phyloP scores from a whole-genome alignment of 2,888 invertebrate genomes.

The Patella caerulea region DNA sequence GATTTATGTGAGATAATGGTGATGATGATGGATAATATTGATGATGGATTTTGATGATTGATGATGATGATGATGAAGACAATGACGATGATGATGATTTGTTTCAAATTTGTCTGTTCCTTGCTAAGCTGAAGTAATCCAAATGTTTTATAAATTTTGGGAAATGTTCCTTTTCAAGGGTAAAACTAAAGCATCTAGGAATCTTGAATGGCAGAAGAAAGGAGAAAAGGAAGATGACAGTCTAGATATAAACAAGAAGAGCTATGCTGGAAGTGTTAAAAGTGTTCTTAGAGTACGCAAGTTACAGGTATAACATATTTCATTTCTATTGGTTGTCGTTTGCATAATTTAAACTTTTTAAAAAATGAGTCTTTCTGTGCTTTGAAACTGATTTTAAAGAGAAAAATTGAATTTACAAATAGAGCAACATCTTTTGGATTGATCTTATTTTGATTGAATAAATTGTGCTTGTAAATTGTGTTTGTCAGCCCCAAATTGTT shows the following conservation, averaged over 20 bases:
- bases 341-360: too few species aligned
- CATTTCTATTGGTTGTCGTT: neutral
- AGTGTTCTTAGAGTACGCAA: constrained; percentile 59
- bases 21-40: neutral
- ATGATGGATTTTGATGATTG: too few species aligned
- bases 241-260: constrained; percentile 20
- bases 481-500: too few species aligned
- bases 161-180: constrained; percentile 42
- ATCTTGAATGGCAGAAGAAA: constrained; percentile 53
- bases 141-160: neutral
- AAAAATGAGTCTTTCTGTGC: too few species aligned
- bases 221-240: constrained; percentile 27
- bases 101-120: neutral
- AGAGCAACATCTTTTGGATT: too few species aligned
- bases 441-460: too few species aligned
- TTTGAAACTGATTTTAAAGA: too few species aligned
- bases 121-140: neutral
- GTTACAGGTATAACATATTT: constrained; percentile 53
- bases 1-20: too few species aligned
- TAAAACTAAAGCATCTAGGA: constrained; percentile 48
- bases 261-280: constrained; percentile 51
- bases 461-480: too few species aligned
- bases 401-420: too few species aligned
- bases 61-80: neutral
- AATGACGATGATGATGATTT: neutral